A percentile compares a stretch with the other conserved stretches of the same genome.
phyloP scores from a whole-genome alignment of 2,797 vertebrate genomes.

The Enteromius thamalakanensis region DNA sequence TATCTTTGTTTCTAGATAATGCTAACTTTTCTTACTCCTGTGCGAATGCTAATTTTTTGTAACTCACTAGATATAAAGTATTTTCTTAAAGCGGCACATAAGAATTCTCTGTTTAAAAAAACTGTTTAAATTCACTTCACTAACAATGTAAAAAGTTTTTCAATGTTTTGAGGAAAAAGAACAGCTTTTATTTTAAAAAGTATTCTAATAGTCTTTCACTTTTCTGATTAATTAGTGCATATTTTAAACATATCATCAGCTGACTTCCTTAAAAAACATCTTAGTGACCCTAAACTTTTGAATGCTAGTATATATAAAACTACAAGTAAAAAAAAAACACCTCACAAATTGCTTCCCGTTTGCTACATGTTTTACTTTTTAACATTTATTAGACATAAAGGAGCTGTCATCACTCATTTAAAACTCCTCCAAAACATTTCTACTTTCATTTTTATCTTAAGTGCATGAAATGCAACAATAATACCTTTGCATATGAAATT shows the following conservation, averaged over 20 bases:
- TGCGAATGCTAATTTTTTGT: neutral
- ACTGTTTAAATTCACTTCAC: slow-evolving; percentile 8
- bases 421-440: neutral
- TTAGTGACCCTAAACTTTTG: neutral
- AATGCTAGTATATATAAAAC: neutral
- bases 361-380: neutral
- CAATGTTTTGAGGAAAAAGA: neutral
- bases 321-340: neutral
- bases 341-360: neutral
- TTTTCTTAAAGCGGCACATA: neutral
- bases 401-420: neutral
- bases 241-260: neutral
- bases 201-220: neutral
- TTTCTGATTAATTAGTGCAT: neutral
- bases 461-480: neutral
- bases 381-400: neutral
- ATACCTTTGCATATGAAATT: neutral
- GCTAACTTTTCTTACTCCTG: neutral
- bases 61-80: neutral
- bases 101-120: neutral
- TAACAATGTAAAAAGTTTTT: neutral
- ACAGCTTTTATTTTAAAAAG: neutral
- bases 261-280: neutral
- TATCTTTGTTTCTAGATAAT: neutral
- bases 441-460: neutral